These are phyloP conservation scores for Elegia similella DNA, from an alignment of 2,888 invertebrate genomes.

Conservation along the genomic window DNA sequence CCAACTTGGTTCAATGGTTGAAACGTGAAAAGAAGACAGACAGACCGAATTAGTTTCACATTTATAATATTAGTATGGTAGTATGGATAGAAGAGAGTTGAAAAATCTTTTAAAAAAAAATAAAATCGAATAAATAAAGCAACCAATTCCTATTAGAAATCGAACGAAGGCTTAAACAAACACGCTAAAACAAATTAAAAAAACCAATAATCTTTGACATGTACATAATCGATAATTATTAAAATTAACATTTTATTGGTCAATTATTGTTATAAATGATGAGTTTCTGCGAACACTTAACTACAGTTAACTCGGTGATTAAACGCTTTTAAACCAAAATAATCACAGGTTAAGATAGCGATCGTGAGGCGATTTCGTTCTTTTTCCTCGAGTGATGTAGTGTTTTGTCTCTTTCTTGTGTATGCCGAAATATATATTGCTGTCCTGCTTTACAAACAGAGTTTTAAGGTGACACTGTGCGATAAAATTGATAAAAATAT, in stretches of 20 bases:
- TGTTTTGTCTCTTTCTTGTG: slow-evolving; percentile 5
- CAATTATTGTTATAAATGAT: slow-evolving; percentile 65
- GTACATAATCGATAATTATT: slow-evolving; percentile 44
- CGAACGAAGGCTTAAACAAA: background rate
- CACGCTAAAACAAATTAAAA: background rate
- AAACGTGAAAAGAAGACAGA: too few relatives aligned
- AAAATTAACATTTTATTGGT: slow-evolving; percentile 67
- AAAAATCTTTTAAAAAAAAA: too few relatives aligned
- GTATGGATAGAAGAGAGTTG: too few relatives aligned
- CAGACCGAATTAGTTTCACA: too few relatives aligned
- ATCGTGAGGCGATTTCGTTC: background rate
- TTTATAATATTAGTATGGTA: too few relatives aligned
- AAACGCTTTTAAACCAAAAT: slow-evolving; percentile 67
- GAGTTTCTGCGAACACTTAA: slow-evolving; percentile 53
- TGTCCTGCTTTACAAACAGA: background rate
- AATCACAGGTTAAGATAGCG: slow-evolving; percentile 4
- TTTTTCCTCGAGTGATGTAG: background rate
- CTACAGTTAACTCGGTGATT: slow-evolving; percentile 52
- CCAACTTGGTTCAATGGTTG: too few relatives aligned
- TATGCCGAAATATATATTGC: background rate
- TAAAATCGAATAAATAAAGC: too few relatives aligned
- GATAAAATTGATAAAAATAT: too few relatives aligned
- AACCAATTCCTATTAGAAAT: background rate
- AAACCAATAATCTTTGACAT: background rate
- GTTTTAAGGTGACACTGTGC: slow-evolving; percentile 5